phyloP scores from a whole-genome alignment of 1,140 invertebrate species.

The Bombyx mandarina region DNA sequence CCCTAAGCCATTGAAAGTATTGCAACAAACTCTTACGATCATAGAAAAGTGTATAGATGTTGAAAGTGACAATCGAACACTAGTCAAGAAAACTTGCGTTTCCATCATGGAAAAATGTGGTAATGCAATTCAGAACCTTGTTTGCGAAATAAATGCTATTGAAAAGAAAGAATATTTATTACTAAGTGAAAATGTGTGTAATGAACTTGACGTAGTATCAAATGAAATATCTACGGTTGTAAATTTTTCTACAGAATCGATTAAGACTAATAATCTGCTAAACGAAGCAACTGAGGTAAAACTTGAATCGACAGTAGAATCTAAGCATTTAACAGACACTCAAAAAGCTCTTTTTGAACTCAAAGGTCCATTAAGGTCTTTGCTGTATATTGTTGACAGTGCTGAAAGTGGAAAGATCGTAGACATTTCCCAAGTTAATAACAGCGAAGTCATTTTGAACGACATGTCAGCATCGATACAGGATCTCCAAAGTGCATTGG shows the following conservation, averaged over 20 bases:
- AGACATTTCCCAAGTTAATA: constrained; percentile 26
- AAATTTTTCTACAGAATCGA: constrained; percentile 67
- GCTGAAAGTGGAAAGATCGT: constrained; percentile 27
- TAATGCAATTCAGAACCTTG: constrained; percentile 62
- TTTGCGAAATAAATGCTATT: constrained; percentile 31
- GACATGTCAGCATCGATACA: constrained; percentile 71
- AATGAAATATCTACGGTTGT: constrained; percentile 67
- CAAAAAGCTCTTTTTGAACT: constrained; percentile 65
- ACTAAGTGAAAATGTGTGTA: constrained; percentile 24
- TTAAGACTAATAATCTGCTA: constrained; percentile 64
- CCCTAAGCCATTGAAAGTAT: constrained; percentile 72
- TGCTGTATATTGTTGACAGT: constrained; percentile 42
- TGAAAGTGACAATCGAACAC: constrained; percentile 74
- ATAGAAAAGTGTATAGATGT: constrained; percentile 79
- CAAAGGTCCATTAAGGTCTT: constrained; percentile 47
- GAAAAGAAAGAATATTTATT: constrained; percentile 20
- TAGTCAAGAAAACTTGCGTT: constrained; percentile 76
- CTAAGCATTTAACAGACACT: constrained; percentile 64
- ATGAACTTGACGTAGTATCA: constrained; percentile 55
- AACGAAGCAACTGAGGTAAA: constrained; percentile 68
- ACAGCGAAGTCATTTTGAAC: constrained; percentile 47
- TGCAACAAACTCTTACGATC: constrained; percentile 75
- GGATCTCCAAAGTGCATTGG: constrained; percentile 65
- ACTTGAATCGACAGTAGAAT: constrained; percentile 54
- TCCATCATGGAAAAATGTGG: constrained; percentile 73